phyloP scores from a whole-genome alignment of 1,140 invertebrate species.

The Drosophila serrata region DNA sequence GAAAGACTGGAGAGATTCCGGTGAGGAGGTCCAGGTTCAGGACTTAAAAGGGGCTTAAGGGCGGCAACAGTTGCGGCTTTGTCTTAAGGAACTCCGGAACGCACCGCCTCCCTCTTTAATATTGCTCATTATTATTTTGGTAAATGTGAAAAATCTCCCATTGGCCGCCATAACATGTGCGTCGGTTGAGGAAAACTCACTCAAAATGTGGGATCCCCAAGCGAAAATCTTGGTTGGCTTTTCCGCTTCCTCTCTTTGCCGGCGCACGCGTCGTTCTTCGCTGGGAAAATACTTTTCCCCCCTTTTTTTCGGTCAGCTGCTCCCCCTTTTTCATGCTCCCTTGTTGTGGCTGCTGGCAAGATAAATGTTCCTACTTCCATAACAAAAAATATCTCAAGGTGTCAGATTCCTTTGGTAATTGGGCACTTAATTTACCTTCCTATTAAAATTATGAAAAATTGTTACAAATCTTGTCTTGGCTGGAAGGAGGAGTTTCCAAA shows the following conservation, averaged over 20 bases:
- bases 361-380: slow-evolving; percentile 46
- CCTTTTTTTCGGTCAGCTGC: slow-evolving; percentile 3
- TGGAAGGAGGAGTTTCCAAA: slow-evolving; percentile 10
- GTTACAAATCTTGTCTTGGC: slow-evolving; percentile 41
- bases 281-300: slow-evolving; percentile 33
- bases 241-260: background rate
- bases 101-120: slow-evolving; percentile 6
- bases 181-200: slow-evolving; percentile 8
- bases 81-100: slow-evolving; percentile 5
- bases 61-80: slow-evolving; percentile 55
- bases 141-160: slow-evolving; percentile 41
- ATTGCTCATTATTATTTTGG: slow-evolving; percentile 32
- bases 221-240: slow-evolving; percentile 21
- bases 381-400: slow-evolving; percentile 44
- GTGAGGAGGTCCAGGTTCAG: slow-evolving; percentile 31
- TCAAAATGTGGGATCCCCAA: slow-evolving; percentile 14
- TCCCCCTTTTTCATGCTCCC: slow-evolving; percentile 10
- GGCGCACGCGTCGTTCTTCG: slow-evolving; percentile 62
- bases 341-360: slow-evolving; percentile 37
- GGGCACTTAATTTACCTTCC: slow-evolving; percentile 74
- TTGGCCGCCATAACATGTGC: slow-evolving; percentile 4
- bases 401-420: slow-evolving; percentile 73
- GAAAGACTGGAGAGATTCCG: slow-evolving; percentile 18
- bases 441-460: slow-evolving; percentile 72
- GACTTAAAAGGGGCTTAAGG: slow-evolving; percentile 60